Percentiles rank a stretch among this genome's conserved stretches.
Evolutionary conservation across 1,140 invertebrate genomes (phyloP).

Genomic region (Anastatus disparis): DNA sequence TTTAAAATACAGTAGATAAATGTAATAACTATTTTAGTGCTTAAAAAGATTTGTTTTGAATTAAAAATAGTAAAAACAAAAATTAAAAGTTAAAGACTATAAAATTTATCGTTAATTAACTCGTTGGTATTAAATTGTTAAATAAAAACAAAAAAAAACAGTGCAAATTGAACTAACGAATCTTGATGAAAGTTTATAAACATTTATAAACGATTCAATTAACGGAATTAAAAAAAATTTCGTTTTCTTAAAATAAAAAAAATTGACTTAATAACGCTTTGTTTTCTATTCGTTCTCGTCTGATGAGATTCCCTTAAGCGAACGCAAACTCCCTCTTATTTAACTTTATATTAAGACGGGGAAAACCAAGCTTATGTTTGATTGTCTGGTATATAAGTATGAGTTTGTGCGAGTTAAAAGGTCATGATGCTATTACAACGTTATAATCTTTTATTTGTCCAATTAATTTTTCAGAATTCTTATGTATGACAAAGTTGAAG

Average conservation of each 20-base stretch:
- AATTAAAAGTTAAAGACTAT: no score
- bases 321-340: background rate
- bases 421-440: background rate
- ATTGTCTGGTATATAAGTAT: constrained; percentile 13
- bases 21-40: background rate
- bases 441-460: background rate
- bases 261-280: background rate
- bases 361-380: background rate
- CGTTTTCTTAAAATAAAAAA: background rate
- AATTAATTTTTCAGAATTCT: constrained; percentile 17
- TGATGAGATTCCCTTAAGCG: background rate
- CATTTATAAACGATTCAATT: no score
- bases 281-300: background rate
- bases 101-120: no score
- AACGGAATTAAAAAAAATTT: constrained; percentile 3
- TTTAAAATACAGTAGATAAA: no score
- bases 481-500: background rate
- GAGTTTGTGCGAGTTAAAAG: no score
- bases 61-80: no score
- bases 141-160: no score
- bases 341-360: constrained; percentile 14
- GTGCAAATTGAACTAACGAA: no score
- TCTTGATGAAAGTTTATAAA: no score
- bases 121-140: no score
- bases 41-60: background rate